Evolutionary conservation across 2,888 invertebrate species (phyloP).

Genomic region (Cyrtodaria siliqua): DNA sequence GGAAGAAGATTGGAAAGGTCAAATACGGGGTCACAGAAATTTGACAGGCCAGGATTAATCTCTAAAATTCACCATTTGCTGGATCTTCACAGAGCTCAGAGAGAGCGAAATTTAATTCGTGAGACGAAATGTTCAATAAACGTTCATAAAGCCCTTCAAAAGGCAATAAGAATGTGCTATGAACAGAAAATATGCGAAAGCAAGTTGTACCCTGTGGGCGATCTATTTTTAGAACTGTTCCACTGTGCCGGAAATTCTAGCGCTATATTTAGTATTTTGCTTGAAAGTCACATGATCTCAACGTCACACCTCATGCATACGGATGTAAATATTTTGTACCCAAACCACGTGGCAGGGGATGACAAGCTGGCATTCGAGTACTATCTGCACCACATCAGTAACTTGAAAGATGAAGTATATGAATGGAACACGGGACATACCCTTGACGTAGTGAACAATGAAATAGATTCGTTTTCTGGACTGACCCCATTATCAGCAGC

Average conservation of each 20-base stretch:
- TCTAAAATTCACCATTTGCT: conserved; percentile 57
- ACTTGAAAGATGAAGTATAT: background rate
- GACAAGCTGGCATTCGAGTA: conserved; percentile 62
- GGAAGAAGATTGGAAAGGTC: conserved; percentile 11
- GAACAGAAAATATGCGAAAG: conserved; percentile 59
- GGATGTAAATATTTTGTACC: conserved; percentile 60
- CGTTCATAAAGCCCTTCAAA: conserved; percentile 49
- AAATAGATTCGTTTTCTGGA: conserved; percentile 52
- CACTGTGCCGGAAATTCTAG: conserved; percentile 63
- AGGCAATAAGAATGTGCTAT: conserved; percentile 60
- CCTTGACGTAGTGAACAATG: conserved; percentile 51
- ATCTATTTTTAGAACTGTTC: conserved; percentile 67
- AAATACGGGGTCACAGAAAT: conserved; percentile 16
- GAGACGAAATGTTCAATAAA: conserved; percentile 25
- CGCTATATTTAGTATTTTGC: conserved; percentile 68
- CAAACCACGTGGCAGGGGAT: conserved; percentile 18
- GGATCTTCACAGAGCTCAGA: conserved; percentile 38
- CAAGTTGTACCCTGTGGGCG: conserved; percentile 55
- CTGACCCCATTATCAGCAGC: conserved; percentile 64
- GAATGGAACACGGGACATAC: conserved; percentile 1
- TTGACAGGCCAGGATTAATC: conserved; percentile 55
- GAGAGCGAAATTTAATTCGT: conserved; percentile 1
- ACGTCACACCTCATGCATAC: conserved; percentile 39
- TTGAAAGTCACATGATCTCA: conserved; percentile 47
- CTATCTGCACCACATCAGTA: conserved; percentile 59